A percentile compares a stretch with the other conserved stretches of the same genome.
These are phyloP conservation scores for Protosalanx chinensis DNA, from an alignment of 2,797 vertebrate genomes.

Conservation along the genomic window DNA sequence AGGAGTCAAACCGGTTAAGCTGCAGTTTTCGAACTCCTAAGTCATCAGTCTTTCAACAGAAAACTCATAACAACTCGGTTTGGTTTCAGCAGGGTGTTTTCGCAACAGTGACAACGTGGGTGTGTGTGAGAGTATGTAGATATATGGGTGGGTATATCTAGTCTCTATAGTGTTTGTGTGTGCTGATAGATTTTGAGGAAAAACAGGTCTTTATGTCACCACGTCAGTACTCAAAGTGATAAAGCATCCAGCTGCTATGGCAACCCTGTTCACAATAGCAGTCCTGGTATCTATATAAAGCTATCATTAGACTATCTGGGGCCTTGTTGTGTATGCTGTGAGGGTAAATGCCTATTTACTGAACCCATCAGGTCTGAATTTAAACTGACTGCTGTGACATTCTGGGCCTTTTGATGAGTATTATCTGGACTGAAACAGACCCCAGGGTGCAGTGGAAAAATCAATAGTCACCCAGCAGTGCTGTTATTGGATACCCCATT, in stretches of 20 bases:
- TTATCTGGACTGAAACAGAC: conserved; percentile 30
- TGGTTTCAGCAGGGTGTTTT: conserved; percentile 58
- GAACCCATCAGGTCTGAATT: conserved; percentile 14
- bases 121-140: conserved; percentile 3
- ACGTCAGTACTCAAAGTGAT: conserved; percentile 30
- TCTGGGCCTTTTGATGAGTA: conserved; percentile 17
- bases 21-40: conserved; percentile 44
- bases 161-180: neutral
- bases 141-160: neutral
- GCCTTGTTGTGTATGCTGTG: neutral
- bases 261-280: neutral
- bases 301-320: neutral
- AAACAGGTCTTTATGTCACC: neutral
- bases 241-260: neutral
- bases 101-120: conserved; percentile 41
- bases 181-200: neutral
- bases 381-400: conserved; percentile 20
- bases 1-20: conserved; percentile 58
- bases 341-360: conserved; percentile 2
- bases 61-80: conserved; percentile 34
- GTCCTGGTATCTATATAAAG: conserved; percentile 3
- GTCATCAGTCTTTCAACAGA: conserved; percentile 34
- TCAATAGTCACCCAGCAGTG: conserved; percentile 17
- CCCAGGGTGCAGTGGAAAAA: conserved; percentile 27
- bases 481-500: conserved; percentile 37